Conservation (phyloP, 30 jellyfish, hydroid and myxozoan species). For the Nemopilema nomurai region DNA sequence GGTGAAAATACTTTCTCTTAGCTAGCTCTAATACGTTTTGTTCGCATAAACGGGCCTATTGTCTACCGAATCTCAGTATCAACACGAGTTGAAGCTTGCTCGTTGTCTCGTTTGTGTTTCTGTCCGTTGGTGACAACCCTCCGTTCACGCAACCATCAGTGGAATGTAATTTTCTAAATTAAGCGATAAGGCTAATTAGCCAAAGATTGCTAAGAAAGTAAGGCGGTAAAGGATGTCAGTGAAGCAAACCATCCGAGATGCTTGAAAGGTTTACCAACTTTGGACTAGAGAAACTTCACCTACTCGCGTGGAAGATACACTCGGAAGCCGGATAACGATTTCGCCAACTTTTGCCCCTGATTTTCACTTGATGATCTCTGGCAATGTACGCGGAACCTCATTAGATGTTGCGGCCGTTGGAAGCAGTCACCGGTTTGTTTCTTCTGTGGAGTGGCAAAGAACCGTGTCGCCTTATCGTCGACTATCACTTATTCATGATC, state of each 20-base stretch:
- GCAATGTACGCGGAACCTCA: slow-evolving; percentile 2
- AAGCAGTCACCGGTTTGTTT: slow-evolving; percentile 33
- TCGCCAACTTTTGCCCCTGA: slow-evolving; percentile 27
- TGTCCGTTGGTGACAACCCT: slow-evolving; percentile 34
- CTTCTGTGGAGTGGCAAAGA: not conserved
- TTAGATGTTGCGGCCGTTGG: slow-evolving; percentile 52
- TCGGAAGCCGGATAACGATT: slow-evolving; percentile 29
- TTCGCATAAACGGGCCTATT: slow-evolving; percentile 45
- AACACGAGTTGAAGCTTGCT: slow-evolving; percentile 28
- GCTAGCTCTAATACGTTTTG: slow-evolving; percentile 55
- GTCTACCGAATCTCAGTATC: slow-evolving; percentile 44
- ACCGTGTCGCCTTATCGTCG: not conserved
- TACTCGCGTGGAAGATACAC: slow-evolving; percentile 39
- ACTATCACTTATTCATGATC: slow-evolving; percentile 56
- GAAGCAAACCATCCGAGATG: slow-evolving; percentile 59
- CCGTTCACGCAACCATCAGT: slow-evolving; percentile 45
- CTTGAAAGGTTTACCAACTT: slow-evolving; percentile 62
- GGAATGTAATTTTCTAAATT: slow-evolving; percentile 56
- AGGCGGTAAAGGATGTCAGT: slow-evolving; percentile 62
- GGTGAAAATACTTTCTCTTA: slow-evolving; percentile 46
- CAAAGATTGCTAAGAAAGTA: slow-evolving; percentile 42
- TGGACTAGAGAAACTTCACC: slow-evolving; percentile 54
- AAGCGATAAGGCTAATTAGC: slow-evolving; percentile 75
- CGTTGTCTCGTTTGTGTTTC: slow-evolving; percentile 41
- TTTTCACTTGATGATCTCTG: slow-evolving; percentile 36